phyloP scores from a whole-genome alignment of 2,888 invertebrate species.

The Xylocampa areola region DNA sequence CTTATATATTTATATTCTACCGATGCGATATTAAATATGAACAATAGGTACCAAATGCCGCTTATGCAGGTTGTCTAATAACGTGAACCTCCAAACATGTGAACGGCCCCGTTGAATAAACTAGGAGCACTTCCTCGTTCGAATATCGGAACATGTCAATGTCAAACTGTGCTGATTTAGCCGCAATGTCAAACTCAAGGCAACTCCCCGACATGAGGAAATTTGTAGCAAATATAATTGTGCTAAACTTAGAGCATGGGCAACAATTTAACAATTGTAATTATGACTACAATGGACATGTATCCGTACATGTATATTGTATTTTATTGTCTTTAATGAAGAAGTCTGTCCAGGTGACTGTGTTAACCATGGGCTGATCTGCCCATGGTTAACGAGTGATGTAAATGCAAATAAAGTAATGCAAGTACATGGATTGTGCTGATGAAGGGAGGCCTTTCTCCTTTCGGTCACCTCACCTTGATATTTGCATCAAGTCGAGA shows the following conservation, averaged over 20 bases:
- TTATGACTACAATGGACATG: constrained; percentile 9
- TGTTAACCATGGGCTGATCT: too few species aligned
- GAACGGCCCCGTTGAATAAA: constrained; percentile 68
- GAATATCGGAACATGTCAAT: constrained; percentile 85
- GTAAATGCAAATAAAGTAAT: constrained; percentile 24
- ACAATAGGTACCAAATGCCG: constrained; percentile 38
- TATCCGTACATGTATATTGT: not conserved
- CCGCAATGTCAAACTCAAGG: constrained; percentile 85
- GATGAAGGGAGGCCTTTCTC: constrained; percentile 71
- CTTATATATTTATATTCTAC: constrained; percentile 43
- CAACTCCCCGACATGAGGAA: constrained; percentile 72
- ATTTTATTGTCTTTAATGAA: too few species aligned
- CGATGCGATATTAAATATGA: constrained; percentile 28
- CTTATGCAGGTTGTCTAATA: constrained; percentile 27
- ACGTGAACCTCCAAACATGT: constrained; percentile 51
- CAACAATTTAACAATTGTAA: constrained; percentile 38
- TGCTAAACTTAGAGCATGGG: constrained; percentile 58
- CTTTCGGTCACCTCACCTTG: constrained; percentile 79
- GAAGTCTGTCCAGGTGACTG: not conserved
- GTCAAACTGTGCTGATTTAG: constrained; percentile 84
- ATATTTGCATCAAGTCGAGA: constrained; percentile 79
- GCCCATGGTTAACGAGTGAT: constrained; percentile 16
- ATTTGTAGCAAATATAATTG: constrained; percentile 61
- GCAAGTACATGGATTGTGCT: constrained; percentile 43
- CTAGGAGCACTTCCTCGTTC: constrained; percentile 82